Base-by-base conservation (phyloP, 2,797 vertebrate genomes). In the Antennarius maculatus region DNA sequence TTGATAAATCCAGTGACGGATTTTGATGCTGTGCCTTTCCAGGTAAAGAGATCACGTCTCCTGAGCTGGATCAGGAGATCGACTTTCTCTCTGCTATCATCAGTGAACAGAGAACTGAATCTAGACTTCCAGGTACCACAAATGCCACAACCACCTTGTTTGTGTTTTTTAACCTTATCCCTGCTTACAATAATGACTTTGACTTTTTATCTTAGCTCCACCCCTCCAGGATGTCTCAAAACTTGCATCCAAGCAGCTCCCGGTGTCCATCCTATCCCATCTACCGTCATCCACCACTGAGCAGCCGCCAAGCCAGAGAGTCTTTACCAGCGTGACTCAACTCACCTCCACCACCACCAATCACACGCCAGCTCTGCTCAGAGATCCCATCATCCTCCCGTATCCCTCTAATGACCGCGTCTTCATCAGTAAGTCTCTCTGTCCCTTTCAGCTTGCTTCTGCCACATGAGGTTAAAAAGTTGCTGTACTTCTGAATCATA, bases 31-130 rank as follows among this genome's bases (percentile, higher is more conserved):
- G n/a, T 77, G 16, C 49, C 42, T 17, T 16, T 77, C 29, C 50
- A 77, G 3, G 66, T 89, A 94, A 93, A 53, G 79, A 59, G 47
- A 84, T 50, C 0, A 48, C 82, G 0, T 63, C 88, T 69, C 92
- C 94, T 37, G 92, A 92, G 59, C 79, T 95, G 55, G 96, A 97
- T 50, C 89, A 95, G 60, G 94, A 96, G 76, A 97, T 98, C 0
- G 95, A 99, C 89, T 79, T 94, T 54, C 88, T 98, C 5, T 96
- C 95, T 0, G 92, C 94, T 3, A 82, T 95, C 71, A 90, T 97
- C 54, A 91, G 91, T 27, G 90, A 91, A 61, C 94, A 96, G 61
- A 78, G 91, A 37, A 85, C 88, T 2, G 80, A 83, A 17, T 53
- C 57, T 0, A 78, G 66, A 27, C 80, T 80, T 58, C 69, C 92